Base-by-base conservation (phyloP, 2,797 vertebrate genomes). In the Spea hammondii region DNA sequence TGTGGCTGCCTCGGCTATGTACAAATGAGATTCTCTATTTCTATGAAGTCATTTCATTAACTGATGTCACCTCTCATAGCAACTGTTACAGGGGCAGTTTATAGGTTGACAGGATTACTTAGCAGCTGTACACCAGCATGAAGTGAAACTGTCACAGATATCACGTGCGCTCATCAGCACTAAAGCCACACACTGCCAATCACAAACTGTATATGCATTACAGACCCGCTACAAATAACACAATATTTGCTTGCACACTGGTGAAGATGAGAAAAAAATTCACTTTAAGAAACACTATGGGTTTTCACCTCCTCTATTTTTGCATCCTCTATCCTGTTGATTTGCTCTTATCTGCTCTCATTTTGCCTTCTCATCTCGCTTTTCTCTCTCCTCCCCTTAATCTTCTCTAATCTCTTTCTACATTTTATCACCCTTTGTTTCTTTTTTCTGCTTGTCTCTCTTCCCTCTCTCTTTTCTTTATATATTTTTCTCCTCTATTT, bases 31-130 rank as follows among this genome's bases (percentile, higher is more conserved):
- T 7, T 70, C 80, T 4, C 62, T 11, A 11, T 46, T 48, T 76
- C 57, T 55, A 5, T 12, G 47, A 13, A 69, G 9, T 72, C 14
- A n/a, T 71, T 78, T 75, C 47, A 77, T 64, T 66, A 49, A 8
- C 11, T 65, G 66, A 55, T 86, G 85, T 81, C 84, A 86, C 79
- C 83, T 86, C 62, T 69, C 69, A 64, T 69, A 85, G 83, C 76
- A 83, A 80, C 60, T 77, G 84, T 83, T 86, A 0, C 17, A 77
- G 65, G 77, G 85, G 68, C 72, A 76, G 78, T 87, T 87, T 51
- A 79, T 59, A 85, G 79, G 79, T 79, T 89, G 88, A 89, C 88
- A 88, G 74, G 82, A 84, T 0, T 0, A 74, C 48, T 86, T 87
- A 87, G 51, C 60, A 70, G 81, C 53, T 5, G 10, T 32, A 79